A percentile compares a stretch with the other conserved stretches of the same genome.
These are phyloP conservation scores for Phalacrocorax pelagicus DNA, from an alignment of 2,113 vertebrate genomes.

Conservation along the genomic window DNA sequence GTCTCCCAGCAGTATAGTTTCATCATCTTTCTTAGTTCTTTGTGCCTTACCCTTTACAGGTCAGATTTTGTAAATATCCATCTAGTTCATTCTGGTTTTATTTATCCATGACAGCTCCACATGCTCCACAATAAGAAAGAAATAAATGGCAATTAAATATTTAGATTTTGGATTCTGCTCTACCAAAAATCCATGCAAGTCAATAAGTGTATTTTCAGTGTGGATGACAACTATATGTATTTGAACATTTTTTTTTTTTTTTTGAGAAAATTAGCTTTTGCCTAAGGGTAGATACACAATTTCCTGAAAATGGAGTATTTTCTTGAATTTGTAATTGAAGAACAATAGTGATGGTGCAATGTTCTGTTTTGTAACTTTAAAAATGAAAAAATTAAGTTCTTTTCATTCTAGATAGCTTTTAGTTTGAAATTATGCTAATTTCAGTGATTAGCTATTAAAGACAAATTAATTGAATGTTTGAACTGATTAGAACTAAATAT, in stretches of 20 bases:
- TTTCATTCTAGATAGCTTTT: background rate
- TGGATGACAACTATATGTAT: background rate
- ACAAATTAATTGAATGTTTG: background rate
- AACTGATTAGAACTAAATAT: background rate
- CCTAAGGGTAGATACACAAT: background rate
- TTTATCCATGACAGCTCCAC: background rate
- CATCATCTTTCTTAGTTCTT: background rate
- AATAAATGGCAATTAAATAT: background rate
- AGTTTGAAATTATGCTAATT: background rate
- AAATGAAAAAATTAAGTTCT: background rate
- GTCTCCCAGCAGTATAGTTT: background rate
- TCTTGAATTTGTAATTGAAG: background rate
- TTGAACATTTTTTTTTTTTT: background rate
- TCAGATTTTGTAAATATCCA: background rate
- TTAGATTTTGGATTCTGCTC: background rate
- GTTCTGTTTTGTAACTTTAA: background rate
- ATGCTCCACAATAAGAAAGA: background rate
- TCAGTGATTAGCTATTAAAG: background rate
- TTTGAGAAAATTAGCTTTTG: background rate
- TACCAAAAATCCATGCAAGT: background rate
- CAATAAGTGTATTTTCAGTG: background rate
- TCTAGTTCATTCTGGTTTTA: background rate
- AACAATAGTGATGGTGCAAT: background rate
- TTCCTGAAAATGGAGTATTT: accelerated
- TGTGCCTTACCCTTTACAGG: background rate